phyloP scores from a whole-genome alignment of 2,113 vertebrate species.

The Stegostoma tigrinum region DNA sequence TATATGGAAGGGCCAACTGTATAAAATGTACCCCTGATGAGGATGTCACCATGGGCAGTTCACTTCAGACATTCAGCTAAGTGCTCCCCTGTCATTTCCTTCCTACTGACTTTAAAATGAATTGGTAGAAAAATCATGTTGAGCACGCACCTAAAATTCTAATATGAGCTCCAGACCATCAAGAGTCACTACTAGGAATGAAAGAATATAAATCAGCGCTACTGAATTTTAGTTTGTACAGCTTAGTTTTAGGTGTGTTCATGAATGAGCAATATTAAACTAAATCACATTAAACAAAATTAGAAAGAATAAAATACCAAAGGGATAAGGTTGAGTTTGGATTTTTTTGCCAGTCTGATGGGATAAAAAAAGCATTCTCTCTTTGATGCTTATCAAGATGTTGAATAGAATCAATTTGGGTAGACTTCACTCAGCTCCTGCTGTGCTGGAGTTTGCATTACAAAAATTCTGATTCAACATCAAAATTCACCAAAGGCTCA shows the following conservation, averaged over 20 bases:
- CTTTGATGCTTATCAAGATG: not conserved
- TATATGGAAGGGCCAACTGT: not conserved
- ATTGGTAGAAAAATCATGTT: not conserved
- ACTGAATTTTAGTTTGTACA: not conserved
- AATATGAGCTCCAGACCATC: not conserved
- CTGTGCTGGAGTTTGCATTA: not conserved
- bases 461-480: not conserved
- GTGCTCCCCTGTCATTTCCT: not conserved
- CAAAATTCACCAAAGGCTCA: not conserved
- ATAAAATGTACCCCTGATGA: not conserved
- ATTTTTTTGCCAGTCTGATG: not conserved
- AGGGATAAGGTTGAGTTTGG: not conserved
- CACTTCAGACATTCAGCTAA: not conserved
- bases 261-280: not conserved
- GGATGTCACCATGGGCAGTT: not conserved
- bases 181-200: not conserved
- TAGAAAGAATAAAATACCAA: not conserved
- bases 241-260: not conserved
- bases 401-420: slow-evolving; percentile 27
- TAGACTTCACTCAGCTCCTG: not conserved
- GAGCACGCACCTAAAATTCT: not conserved
- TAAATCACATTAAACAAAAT: not conserved
- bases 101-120: not conserved
- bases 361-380: not conserved
- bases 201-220: not conserved